Evolutionary conservation across 2,113 vertebrate species (phyloP), one percentile per base, ranked within the genome.

Genomic region (Neodontobutis hainanensis): DNA sequence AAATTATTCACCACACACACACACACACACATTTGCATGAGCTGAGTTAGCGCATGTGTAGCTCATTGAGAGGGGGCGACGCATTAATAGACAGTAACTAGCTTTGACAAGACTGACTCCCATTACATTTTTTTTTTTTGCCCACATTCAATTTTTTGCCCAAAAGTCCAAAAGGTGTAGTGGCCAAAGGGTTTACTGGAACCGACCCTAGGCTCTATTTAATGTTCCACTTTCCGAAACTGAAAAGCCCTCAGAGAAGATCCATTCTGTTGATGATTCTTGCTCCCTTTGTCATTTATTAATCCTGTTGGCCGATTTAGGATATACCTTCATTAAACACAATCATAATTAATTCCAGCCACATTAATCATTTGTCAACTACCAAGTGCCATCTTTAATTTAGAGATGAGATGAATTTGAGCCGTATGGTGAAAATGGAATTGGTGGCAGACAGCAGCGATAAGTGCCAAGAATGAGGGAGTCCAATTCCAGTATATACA

Each of bases 1-100:
- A 7, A 78, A 85, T 87, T 73, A 87, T 87, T 87, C 70, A 85
- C 14, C 19, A 27, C 19, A 27, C 19, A 27, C 19, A 27, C 19
- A 27, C 19, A 27, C 19, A 27, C 19, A 27, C 19, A 27, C 57
- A 86, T 87, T 82, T 75, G 59, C 71, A 81, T 73, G 53, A 68
- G 53, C 35, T 47, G 2, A 38, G 40, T 6, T 47, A 57, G 45
- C 50, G n/a, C 43, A 15, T 4, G n/a, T 3, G 5, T 7, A 11
- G 48, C 52, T 8, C 50, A 9, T 4, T 34, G 15, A 11, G 27
- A 6, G 38, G 16, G 48, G 38, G 40, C 3, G 1, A 6, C 2
- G 8, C 8, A n/a, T 15, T 11, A 11, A 15, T 42, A 5, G 4
- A 38, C 7, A 9, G n/a, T 0, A 40, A 43, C n/a, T 58, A 36